Base-by-base conservation (phyloP, 2,888 invertebrate genomes). In the Strigamia maritima region DNA sequence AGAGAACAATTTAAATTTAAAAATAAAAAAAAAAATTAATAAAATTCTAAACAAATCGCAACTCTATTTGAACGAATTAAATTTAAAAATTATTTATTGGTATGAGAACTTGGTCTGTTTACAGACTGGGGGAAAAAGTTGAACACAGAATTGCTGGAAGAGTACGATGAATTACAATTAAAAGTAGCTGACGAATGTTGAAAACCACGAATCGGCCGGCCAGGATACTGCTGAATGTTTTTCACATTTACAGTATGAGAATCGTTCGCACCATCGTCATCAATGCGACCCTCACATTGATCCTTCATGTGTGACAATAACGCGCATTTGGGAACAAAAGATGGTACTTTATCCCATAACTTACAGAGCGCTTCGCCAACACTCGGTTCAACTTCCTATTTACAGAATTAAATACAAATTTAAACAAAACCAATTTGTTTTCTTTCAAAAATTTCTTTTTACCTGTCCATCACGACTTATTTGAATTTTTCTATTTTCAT, bases 401-500 rank as follows among this genome's bases (percentile, higher is more conserved):
- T 38, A 38, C 38, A 2, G 81, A 82, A 81, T 76, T 79, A 35
- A 38, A n/a, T 44, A 77, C 38, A 76, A 75, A 76, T 65, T 31
- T 38, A 49, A 35, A 75, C 38, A 54, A 54, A 79, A 24, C 44
- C 7, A 26, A 16, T 3, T 40, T 31, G 3, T 40, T 10, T 31
- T 19, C 19, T 40, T 49, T n/a, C 7, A 76, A 76, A 76, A 76
- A 44, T 19, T 12, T 49, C 40, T 38, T 19, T n/a, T 82, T 83
- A 88, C 91, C 83, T 89, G 87, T 79, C 91, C 91, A 87, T 91
- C 91, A 7, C 90, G 86, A 16, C 89, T 88, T 77, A 87, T 87
- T 79, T 87, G 88, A 78, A 89, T 89, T 35, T 89, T 88, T 31
- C 88, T 87, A 79, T 89, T 89, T 81, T 89, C 89, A 81, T 89